Evolutionary conservation across 1,140 invertebrate genomes (phyloP), one percentile per base, ranked within the genome.

Genomic region (Thereuonema tuberculata): DNA sequence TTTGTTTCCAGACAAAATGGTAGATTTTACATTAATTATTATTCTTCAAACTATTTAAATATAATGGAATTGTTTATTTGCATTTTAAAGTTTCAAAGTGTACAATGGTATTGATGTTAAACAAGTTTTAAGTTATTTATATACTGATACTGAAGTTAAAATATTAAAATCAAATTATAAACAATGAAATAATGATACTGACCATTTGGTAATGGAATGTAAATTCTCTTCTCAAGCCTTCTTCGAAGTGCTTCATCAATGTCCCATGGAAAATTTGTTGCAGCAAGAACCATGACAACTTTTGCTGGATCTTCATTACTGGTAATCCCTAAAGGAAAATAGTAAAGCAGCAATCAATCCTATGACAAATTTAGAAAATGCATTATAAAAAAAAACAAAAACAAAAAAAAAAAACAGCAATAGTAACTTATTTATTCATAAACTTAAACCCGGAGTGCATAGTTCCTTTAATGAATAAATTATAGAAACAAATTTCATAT

Each of bases 241-340:
- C 97, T 79, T 47, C 94, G 78, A 21, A 99, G 76, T 26, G 96
- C 97, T 74, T 99, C 96, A 74, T 99, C 97, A 62, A 99, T 90
- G 71, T 99, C 95, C 96, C 95, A 99, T 1, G 97, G 97, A 74
- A 98, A 98, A 77, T 99, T 99, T 0, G 97, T 99, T 12, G 97
- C 97, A 9, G 95, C 96, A 64, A 99, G 75, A 25, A 99, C 94
- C 89, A 99, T 97, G 0, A 99, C 93, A 20, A 94, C 83, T 77
- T 88, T 84, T n/a, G 74, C 66, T 28, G 80, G 77, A 74, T 83
- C 77, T 69, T 84, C 75, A 65, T 75, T 60, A 70, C 68, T 60
- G 5, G 68, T 70, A 17, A 69, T 70, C 27, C 65, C 65, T 58
- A 27, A 9, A 48, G 25, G 12, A 14, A 55, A 55, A 55, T 17